Evolutionary conservation across 2,888 invertebrate species (phyloP).

Genomic region (Malachius bipustulatus): DNA sequence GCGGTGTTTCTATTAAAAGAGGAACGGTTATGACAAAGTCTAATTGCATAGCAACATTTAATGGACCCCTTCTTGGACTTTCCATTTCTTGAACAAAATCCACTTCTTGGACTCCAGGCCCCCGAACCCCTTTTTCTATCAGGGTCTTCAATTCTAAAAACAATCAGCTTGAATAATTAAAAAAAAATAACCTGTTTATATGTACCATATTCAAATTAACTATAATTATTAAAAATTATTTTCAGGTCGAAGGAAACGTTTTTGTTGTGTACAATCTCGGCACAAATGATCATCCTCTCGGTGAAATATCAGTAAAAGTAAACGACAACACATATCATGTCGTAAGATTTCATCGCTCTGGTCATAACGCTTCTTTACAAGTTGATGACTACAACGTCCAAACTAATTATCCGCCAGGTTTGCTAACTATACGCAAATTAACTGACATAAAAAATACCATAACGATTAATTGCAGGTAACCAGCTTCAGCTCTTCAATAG

Average conservation of each 20-base stretch:
- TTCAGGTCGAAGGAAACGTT: slow-evolving; percentile 80
- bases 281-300: slow-evolving; percentile 79
- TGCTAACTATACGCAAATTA: slow-evolving; percentile 18
- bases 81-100: too few species aligned
- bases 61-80: too few species aligned
- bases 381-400: slow-evolving; percentile 83
- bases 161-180: too few species aligned
- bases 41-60: too few species aligned
- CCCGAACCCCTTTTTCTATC: too few species aligned
- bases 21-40: too few species aligned
- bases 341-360: slow-evolving; percentile 76
- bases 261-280: slow-evolving; percentile 93
- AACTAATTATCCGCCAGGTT: slow-evolving; percentile 76
- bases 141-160: too few species aligned
- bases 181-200: too few species aligned
- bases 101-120: too few species aligned
- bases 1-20: too few species aligned
- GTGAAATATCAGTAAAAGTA: slow-evolving; percentile 79
- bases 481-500: slow-evolving; percentile 68
- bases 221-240: too few species aligned
- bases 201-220: too few species aligned
- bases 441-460: not conserved
- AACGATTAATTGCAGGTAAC: slow-evolving; percentile 43
- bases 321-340: slow-evolving; percentile 93
- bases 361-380: slow-evolving; percentile 82